Conservation (phyloP, 2,888 invertebrate species). For the Plebejus melissa region DNA sequence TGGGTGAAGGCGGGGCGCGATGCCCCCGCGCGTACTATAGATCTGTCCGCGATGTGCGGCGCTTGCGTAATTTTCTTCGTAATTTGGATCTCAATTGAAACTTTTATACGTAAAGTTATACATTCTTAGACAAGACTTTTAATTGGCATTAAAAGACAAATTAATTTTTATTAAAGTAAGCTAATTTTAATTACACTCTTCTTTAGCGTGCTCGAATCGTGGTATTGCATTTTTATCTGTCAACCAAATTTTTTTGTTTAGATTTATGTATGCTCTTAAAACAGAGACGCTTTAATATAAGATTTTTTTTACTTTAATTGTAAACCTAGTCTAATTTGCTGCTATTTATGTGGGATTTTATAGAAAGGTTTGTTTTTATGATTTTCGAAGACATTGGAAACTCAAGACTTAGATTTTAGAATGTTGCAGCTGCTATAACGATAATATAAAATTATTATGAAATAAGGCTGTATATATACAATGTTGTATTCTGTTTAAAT, state of each 20-base stretch:
- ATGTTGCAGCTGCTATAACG: not conserved
- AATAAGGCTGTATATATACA: not conserved
- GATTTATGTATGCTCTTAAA: not conserved
- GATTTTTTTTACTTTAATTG: not conserved
- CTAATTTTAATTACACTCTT: not conserved
- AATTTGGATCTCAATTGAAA: conserved; percentile 17
- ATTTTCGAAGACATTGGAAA: not conserved
- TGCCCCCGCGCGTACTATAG: too few species aligned
- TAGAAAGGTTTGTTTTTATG: not conserved
- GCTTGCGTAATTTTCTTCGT: too few species aligned
- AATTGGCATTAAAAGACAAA: conserved; percentile 6
- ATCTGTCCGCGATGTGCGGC: too few species aligned
- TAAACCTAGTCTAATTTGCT: not conserved
- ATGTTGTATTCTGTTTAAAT: not conserved
- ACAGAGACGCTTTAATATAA: not conserved
- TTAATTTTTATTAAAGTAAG: not conserved
- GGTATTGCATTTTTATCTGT: not conserved
- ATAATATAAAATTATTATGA: not conserved
- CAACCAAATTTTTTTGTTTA: not conserved
- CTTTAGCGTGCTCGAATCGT: not conserved
- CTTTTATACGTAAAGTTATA: not conserved
- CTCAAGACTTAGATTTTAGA: not conserved
- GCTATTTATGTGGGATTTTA: not conserved
- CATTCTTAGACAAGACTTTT: not conserved
- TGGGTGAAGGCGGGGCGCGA: too few species aligned